Conservation (phyloP, 2,888 invertebrate species). For the Saturnia pavonia region DNA sequence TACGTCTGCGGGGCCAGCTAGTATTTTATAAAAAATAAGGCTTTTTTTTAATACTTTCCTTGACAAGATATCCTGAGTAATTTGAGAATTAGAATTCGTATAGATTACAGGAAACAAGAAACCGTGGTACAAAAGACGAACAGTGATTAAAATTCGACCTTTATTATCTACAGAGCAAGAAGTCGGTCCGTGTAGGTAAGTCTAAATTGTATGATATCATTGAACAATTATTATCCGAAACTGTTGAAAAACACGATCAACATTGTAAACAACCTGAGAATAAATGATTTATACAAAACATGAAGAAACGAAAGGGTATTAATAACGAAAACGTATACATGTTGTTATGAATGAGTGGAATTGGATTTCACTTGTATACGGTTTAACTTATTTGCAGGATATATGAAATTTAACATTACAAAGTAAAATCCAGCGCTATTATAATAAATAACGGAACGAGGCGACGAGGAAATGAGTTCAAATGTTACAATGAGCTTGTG, state of each 20-base stretch:
- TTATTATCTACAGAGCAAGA: background rate
- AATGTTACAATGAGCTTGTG: background rate
- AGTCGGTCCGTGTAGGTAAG: background rate
- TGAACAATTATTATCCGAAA: conserved; percentile 5
- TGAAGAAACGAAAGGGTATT: background rate
- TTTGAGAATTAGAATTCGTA: background rate
- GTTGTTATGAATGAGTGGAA: background rate
- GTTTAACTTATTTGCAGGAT: background rate
- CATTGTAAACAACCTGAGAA: background rate
- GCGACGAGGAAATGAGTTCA: too few relatives aligned
- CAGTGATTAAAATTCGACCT: background rate
- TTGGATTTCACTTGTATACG: background rate
- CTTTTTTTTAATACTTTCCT: background rate
- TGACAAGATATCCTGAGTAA: background rate
- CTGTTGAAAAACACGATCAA: background rate
- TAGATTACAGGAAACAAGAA: background rate
- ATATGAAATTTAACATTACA: background rate
- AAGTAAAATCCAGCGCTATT: too few relatives aligned
- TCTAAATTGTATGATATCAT: background rate
- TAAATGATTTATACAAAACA: background rate
- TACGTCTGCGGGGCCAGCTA: background rate
- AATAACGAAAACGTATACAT: too few relatives aligned
- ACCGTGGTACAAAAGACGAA: background rate
- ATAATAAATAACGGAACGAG: too few relatives aligned
- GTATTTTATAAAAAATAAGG: background rate